Base-by-base conservation (phyloP, 2,797 vertebrate species). In the Euphonia xanthogaster region DNA sequence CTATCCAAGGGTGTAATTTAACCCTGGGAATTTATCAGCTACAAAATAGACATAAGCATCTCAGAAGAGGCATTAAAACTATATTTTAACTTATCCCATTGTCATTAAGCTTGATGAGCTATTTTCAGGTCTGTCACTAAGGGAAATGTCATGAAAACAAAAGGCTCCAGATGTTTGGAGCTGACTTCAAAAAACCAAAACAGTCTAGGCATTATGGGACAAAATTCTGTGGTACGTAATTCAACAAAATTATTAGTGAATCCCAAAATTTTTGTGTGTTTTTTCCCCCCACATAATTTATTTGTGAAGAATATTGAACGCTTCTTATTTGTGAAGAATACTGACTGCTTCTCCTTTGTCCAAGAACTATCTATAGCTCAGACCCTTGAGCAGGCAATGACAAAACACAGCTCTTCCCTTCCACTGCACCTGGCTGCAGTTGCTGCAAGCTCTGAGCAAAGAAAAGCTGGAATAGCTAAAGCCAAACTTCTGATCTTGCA, bases 1-100 rank as follows among this genome's bases (percentile, higher is more conserved):
- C 71, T 79, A 57, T 71, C 30, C 63, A 79, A 95, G 67, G 28
- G 4, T 76, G 12, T 62, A 86, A 90, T 96, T 87, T 85, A 84
- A n/a, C 63, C 39, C 53, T 79, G 67, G 42, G 80, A 86, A 85
- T 95, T 88, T 79, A 63, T 90, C 70, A 88, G 55, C 48, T 74
- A 55, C 76, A 96, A 95, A 94, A 82, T 71, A 86, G 86, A 57
- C 63, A 53, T 48, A 72, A 86, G 39, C 27, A 90, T 42, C 71
- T 82, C 48, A 88, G 70, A 90, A 90, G 73, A 90, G 37, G 6
- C 67, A 86, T 50, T 90, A 75, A 67, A 50, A 84, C 4, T 6
- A 8, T 75, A 76, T 90, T 94, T 80, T 93, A 84, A 78, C 48
- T 73, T 67, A 78, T 66, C 22, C 51, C 2, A 7, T 68, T 3